A percentile compares a stretch with the other conserved stretches of the same genome.
Conservation (phyloP, 2,888 invertebrate genomes). For the Erebia epiphron region DNA sequence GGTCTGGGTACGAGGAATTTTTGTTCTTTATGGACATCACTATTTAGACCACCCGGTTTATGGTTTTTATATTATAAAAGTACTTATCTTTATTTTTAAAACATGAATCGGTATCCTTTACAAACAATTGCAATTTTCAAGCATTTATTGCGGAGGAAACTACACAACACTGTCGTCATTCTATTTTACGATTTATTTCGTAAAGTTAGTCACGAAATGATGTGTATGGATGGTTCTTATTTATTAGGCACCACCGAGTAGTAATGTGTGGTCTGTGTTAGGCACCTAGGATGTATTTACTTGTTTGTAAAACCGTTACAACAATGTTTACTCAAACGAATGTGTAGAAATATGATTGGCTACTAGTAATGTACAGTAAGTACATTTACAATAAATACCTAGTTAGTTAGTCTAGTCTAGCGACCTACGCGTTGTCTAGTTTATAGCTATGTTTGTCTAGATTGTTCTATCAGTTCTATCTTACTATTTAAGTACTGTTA, state of each 20-base stretch:
- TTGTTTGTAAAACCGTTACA: constrained; percentile 6
- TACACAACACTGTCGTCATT: constrained; percentile 36
- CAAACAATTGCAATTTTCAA: constrained; percentile 1
- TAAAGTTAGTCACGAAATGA: constrained; percentile 38
- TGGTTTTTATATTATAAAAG: too few species aligned
- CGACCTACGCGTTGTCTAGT: not conserved
- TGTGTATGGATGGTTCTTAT: constrained; percentile 17
- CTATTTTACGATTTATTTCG: constrained; percentile 41
- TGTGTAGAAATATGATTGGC: constrained; percentile 17
- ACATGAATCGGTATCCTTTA: not conserved
- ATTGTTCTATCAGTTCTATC: not conserved
- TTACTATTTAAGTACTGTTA: not conserved
- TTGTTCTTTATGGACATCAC: too few species aligned
- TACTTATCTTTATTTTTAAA: too few species aligned
- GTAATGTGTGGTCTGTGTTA: too few species aligned
- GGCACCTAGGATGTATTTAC: not conserved
- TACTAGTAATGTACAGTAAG: not conserved
- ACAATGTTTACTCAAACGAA: constrained; percentile 7
- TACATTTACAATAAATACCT: not conserved
- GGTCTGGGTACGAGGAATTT: too few species aligned
- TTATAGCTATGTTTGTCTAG: not conserved
- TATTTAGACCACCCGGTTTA: too few species aligned
- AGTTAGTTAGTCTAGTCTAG: not conserved
- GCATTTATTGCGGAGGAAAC: constrained; percentile 30
- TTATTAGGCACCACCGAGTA: constrained; percentile 1